Conservation (phyloP, 2,888 invertebrate species). For the Heteromurus nitidus region DNA sequence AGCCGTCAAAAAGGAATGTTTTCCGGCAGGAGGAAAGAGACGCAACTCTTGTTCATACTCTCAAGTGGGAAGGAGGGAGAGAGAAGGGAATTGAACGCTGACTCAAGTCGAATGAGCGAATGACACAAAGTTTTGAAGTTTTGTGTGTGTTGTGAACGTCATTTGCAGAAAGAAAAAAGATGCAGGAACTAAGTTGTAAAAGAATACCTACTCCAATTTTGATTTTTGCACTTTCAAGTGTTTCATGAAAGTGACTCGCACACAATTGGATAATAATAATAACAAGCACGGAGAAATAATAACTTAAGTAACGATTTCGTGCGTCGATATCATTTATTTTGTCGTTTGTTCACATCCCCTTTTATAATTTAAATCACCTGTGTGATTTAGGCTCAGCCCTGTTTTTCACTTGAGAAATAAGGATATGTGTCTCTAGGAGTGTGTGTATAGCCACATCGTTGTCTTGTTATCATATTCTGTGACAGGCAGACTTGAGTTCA, state of each 20-base stretch:
- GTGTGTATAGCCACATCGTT: not conserved
- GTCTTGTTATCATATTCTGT: too few species aligned
- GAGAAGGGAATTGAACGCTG: too few species aligned
- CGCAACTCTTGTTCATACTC: not conserved
- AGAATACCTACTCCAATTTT: not conserved
- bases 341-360: not conserved
- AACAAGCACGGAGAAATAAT: too few species aligned
- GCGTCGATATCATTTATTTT: constrained; percentile 20
- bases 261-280: too few species aligned
- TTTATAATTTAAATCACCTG: constrained; percentile 29
- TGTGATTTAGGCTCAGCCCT: constrained; percentile 21
- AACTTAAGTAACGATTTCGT: constrained; percentile 17
- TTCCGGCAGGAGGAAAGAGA: constrained; percentile 42
- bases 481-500: too few species aligned
- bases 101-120: too few species aligned
- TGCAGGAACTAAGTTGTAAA: constrained; percentile 4
- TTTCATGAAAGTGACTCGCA: not conserved
- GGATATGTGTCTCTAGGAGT: not conserved
- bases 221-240: not conserved
- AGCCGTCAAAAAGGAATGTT: constrained; percentile 10
- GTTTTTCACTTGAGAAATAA: not conserved
- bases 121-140: too few species aligned
- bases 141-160: too few species aligned
- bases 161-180: not conserved
- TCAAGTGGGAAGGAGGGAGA: not conserved